A percentile compares a stretch with the other conserved stretches of the same genome.
Conservation (phyloP, 2,888 invertebrate species). For the Nomada ruficornis region DNA sequence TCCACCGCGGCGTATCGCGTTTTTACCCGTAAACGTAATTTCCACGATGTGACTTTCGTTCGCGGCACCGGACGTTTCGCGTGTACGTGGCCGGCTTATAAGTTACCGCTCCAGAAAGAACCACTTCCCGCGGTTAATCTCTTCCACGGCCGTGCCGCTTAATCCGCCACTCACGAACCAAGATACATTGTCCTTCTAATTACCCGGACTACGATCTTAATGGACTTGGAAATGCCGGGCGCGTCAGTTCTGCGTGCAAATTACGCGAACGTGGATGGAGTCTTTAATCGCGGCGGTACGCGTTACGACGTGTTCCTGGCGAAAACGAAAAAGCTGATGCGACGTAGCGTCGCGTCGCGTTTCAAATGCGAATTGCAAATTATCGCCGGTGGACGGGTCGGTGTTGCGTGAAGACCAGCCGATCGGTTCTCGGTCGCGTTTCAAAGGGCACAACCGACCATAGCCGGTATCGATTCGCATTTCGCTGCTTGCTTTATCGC, state of each 20-base stretch:
- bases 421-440: neutral
- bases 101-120: slow-evolving; percentile 49
- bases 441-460: slow-evolving; percentile 7
- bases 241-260: slow-evolving; percentile 53
- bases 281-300: slow-evolving; percentile 28
- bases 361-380: slow-evolving; percentile 25
- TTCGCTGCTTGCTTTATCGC: neutral
- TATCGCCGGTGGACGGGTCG: neutral
- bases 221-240: slow-evolving; percentile 57
- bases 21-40: slow-evolving; percentile 13
- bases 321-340: neutral
- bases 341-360: neutral
- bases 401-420: neutral
- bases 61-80: slow-evolving; percentile 30
- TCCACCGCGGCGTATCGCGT: slow-evolving; percentile 7
- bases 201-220: slow-evolving; percentile 61
- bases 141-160: slow-evolving; percentile 39
- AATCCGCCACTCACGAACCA: slow-evolving; percentile 62
- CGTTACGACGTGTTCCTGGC: neutral
- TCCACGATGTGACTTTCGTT: slow-evolving; percentile 16
- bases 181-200: slow-evolving; percentile 64
- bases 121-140: slow-evolving; percentile 55
- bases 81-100: slow-evolving; percentile 58
- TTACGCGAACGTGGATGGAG: slow-evolving; percentile 55
- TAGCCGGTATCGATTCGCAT: slow-evolving; percentile 13